Evolutionary conservation across 1,140 invertebrate genomes (phyloP), one percentile per base, ranked within the genome.

Genomic region (Dendroctonus valens): DNA sequence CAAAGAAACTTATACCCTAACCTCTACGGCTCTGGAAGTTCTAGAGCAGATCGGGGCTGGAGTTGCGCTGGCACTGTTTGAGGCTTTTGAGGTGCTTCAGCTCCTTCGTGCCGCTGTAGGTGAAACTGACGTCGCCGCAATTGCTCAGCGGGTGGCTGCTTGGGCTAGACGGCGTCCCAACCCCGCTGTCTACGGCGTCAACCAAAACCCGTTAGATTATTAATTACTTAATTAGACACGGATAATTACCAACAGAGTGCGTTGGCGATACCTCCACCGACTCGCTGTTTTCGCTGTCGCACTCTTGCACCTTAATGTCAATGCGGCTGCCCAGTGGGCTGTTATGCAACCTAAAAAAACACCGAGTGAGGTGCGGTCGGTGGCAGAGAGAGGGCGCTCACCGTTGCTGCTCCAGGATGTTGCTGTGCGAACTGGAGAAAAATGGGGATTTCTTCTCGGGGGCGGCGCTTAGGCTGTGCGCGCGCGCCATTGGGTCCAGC

Each of bases 31-130:
- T 2, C 26, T 3, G 26, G 1, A 1, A 26, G 12, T 1, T 52
- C 9, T 52, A 11, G 15, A 62, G 8, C 15, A 75, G 58, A 64
- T 76, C 73, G 0, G 76, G 75, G 65, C 74, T 75, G 38, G 70
- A 73, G 59, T 75, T 77, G 54, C 75, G 68, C 12, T 70, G 62
- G 44, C 73, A 69, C 53, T 74, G 72, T 52, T 70, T 73, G 7
- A 74, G 58, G 59, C 69, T 75, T 60, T 82, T 83, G n/a, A 86
- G 81, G 6, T 78, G 83, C 73, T 87, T 87, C 46, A 88, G 73
- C 76, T 88, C 86, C 4, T 86, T 86, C 3, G 86, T 88, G 41
- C 86, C 86, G 59, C 85, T 85, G 68, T 82, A 88, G 62, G 83
- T 85, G 48, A 88, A 85, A 73, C 83, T 85, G 2, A 89, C 86